Conservation (phyloP, 2,797 vertebrate genomes). For the Aselliscus stoliczkanus region DNA sequence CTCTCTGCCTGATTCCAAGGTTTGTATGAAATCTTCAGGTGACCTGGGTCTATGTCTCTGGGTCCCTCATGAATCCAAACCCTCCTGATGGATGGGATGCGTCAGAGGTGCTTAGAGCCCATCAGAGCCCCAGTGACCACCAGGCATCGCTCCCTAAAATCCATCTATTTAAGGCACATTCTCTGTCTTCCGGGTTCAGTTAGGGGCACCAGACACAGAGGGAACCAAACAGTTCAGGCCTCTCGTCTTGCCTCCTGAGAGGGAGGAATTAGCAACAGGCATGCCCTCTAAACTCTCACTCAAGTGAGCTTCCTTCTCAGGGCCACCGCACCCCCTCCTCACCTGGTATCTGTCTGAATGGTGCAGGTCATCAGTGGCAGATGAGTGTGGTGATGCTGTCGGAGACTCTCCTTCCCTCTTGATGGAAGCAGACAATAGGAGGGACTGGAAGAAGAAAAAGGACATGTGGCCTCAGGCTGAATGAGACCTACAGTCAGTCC, state of each 20-base stretch:
- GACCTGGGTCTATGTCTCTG: neutral
- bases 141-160: neutral
- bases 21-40: constrained; percentile 25
- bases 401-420: constrained; percentile 99
- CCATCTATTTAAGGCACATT: neutral
- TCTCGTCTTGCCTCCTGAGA: neutral
- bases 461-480: constrained; percentile 32
- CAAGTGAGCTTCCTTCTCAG: neutral
- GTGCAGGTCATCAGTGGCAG: constrained; percentile 92
- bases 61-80: neutral
- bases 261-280: neutral
- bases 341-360: constrained; percentile 99
- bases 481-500: constrained; percentile 13
- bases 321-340: constrained; percentile 67
- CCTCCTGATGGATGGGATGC: neutral
- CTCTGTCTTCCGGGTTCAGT: neutral
- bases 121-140: neutral
- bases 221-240: neutral
- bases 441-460: constrained; percentile 86
- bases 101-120: neutral
- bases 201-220: neutral
- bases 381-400: constrained; percentile 95
- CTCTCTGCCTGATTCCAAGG: neutral
- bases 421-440: constrained; percentile 98
- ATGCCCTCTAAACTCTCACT: neutral